Percentiles rank a stretch among this genome's conserved stretches.
Evolutionary conservation across 1,140 invertebrate genomes (phyloP).

Genomic region (Drosophila lacertosa): DNA sequence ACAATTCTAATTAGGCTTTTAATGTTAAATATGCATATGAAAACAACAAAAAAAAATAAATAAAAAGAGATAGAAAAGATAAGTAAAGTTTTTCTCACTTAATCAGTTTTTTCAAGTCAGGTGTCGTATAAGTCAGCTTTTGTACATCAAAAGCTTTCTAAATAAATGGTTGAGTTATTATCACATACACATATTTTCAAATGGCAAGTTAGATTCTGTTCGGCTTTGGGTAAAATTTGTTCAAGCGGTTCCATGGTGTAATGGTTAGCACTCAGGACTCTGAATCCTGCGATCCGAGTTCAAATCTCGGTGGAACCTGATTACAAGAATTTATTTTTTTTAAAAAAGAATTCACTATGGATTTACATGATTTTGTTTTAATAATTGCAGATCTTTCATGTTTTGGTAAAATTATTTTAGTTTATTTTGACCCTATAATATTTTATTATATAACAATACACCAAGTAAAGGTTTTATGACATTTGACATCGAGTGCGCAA

Average conservation of each 20-base stretch:
- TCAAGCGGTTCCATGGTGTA: slow-evolving; percentile 89
- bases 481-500: neutral
- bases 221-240: neutral
- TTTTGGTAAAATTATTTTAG: too few species aligned
- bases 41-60: slow-evolving; percentile 63
- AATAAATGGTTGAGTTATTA: too few species aligned
- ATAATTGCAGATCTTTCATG: too few species aligned
- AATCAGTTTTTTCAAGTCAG: too few species aligned
- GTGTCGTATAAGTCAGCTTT: neutral
- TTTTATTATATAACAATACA: neutral
- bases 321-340: neutral
- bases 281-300: slow-evolving; percentile 95
- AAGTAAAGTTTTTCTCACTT: too few species aligned
- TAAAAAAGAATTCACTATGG: neutral
- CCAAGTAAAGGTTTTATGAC: neutral
- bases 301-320: slow-evolving; percentile 92
- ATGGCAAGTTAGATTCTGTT: slow-evolving; percentile 1
- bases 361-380: too few species aligned
- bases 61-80: slow-evolving; percentile 3
- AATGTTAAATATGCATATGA: slow-evolving; percentile 62
- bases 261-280: slow-evolving; percentile 96
- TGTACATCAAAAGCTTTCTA: too few species aligned
- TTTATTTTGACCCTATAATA: too few species aligned
- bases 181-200: too few species aligned
- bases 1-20: slow-evolving; percentile 61